phyloP scores from a whole-genome alignment of 2,113 vertebrate genomes.

The Felis catus region F.catus_Fca126_mat1.0 CM031416.1:151191501-151192000 shows the following conservation, averaged over 20 bases:
- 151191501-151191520: conserved; percentile 58
- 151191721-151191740: conserved; percentile 60
- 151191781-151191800: conserved; percentile 69
- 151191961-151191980: conserved; percentile 59
- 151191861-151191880: conserved; percentile 59
- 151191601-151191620: conserved; percentile 39
- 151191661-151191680: conserved; percentile 12
- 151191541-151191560: conserved; percentile 47
- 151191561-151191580: conserved; percentile 55
- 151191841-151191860: conserved; percentile 79
- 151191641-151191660: conserved; percentile 45
- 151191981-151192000: conserved; percentile 57
- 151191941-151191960: conserved; percentile 45
- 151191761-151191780: conserved; percentile 63
- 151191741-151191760: conserved; percentile 68
- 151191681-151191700: conserved; percentile 51
- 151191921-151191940: conserved; percentile 64
- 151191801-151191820: conserved; percentile 46
- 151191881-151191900: conserved; percentile 73
- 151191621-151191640: conserved; percentile 14
- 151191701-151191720: conserved; percentile 61
- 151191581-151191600: conserved; percentile 54
- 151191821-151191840: conserved; percentile 80
- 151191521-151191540: conserved; percentile 78
- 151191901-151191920: conserved; percentile 47